Percentiles rank a stretch among this genome's conserved stretches.
These are phyloP conservation scores for Ophioninae sp. DNA, from an alignment of 2,888 invertebrate species.

Conservation along the genomic window DNA sequence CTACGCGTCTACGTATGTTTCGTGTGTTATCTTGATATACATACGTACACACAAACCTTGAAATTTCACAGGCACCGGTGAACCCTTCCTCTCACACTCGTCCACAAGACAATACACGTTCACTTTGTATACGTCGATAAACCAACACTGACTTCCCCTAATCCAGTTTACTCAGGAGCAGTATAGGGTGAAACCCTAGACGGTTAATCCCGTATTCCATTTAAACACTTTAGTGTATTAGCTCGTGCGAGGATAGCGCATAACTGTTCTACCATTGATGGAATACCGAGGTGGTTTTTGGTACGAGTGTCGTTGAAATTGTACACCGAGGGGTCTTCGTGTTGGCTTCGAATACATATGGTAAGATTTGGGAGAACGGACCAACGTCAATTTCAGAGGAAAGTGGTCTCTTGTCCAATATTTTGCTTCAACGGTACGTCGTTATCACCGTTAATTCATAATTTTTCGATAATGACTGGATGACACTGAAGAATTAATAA, in stretches of 20 bases:
- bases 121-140: conserved; percentile 32
- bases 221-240: conserved; percentile 53
- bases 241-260: conserved; percentile 36
- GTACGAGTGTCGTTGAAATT: conserved; percentile 1
- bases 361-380: not conserved
- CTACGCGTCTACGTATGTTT: not conserved
- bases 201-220: conserved; percentile 61
- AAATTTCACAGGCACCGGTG: conserved; percentile 18
- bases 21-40: not conserved
- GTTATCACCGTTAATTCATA: too few relatives aligned
- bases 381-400: not conserved
- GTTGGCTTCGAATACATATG: not conserved
- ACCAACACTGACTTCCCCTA: conserved; percentile 50
- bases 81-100: conserved; percentile 50
- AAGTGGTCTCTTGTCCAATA: not conserved
- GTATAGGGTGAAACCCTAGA: conserved; percentile 59
- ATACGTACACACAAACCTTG: conserved; percentile 28
- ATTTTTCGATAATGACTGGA: too few relatives aligned
- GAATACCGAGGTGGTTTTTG: conserved; percentile 10
- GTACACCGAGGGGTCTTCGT: not conserved
- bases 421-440: too few relatives aligned
- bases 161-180: conserved; percentile 58
- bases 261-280: conserved; percentile 36
- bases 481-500: too few relatives aligned
- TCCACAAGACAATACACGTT: conserved; percentile 20